Base-by-base conservation (phyloP, 2,113 vertebrate genomes). In the Phodopus roborovskii region DNA sequence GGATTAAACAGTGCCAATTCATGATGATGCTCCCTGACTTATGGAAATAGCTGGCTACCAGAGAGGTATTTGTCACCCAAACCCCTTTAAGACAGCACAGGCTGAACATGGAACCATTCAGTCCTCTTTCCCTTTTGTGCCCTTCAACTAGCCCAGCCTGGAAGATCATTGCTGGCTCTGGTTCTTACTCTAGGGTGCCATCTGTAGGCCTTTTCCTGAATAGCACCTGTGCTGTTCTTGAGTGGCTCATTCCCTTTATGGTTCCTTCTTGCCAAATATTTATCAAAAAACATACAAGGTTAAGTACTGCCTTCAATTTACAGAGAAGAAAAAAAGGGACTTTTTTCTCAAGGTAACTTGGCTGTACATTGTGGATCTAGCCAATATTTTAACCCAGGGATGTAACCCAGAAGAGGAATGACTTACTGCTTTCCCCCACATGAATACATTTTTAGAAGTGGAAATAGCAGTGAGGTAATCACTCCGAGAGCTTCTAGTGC, bases 401-500 rank as follows among this genome's bases (percentile, higher is more conserved):
- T 68, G 58, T 48, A 93, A 17, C 71, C 33, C 73, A 74, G 70
- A 77, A 94, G 13, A 96, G 48, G 62, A 91, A 96, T 24, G 64
- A 88, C 15, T 92, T 58, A 11, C 0, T 82, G 85, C 74, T 62
- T 62, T 0, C 5, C 33, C 53, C 6, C 20, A n/a, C 45, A 12
- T 26, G 50, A 92, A 50, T 42, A 62, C 48, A 90, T 77, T 87
- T 95, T 91, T 85, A 81, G 30, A 91, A 91, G 68, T 86, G 15
- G 93, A 92, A 85, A 48, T 94, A 66, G 45, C 87, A 84, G 87
- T 74, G 86, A 95, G 71, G n/a, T 94, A 95, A 95, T 92, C 90
- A 88, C 83, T 74, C 81, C 82, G n/a, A 92, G 82, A 96, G 74
- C 68, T 96, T 95, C 73, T 83, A 36, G 88, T 96, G 74, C 64